These are phyloP conservation scores for Bimastos eiseni DNA, from an alignment of 2,888 invertebrate genomes.

Conservation along the genomic window DNA sequence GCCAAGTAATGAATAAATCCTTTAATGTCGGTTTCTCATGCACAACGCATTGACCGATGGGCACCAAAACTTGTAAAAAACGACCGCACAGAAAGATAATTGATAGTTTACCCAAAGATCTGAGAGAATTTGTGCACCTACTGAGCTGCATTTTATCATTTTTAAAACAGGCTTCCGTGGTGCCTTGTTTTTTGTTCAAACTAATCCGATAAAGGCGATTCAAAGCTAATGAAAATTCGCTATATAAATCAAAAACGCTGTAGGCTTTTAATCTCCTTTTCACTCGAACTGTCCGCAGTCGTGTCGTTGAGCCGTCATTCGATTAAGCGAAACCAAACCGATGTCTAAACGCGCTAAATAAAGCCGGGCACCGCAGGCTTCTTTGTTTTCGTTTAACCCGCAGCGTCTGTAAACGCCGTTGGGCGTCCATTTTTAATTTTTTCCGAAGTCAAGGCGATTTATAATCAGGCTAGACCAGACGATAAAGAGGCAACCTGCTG, in stretches of 20 bases:
- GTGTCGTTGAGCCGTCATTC: background rate
- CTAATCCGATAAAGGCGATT: background rate
- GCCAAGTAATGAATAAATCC: too few species aligned
- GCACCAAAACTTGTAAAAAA: background rate
- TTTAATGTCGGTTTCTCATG: too few species aligned
- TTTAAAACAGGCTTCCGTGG: background rate
- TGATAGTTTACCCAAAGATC: background rate
- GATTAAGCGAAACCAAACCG: background rate
- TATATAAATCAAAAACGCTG: too few species aligned
- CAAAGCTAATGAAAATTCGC: background rate
- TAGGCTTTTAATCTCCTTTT: background rate
- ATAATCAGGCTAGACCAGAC: background rate
- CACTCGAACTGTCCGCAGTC: background rate
- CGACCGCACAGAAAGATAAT: background rate
- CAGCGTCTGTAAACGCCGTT: background rate
- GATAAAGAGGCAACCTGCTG: background rate
- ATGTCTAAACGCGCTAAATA: background rate
- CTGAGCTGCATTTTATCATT: background rate
- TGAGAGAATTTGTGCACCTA: background rate
- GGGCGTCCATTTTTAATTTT: slow-evolving; percentile 13
- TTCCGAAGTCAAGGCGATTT: background rate
- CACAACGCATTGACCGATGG: too few species aligned
- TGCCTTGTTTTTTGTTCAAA: background rate
- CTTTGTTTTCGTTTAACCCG: slow-evolving; percentile 13
- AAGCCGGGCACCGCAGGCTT: background rate